Base-by-base conservation (phyloP, 2,113 vertebrate species). In the Petroica traversi region DNA sequence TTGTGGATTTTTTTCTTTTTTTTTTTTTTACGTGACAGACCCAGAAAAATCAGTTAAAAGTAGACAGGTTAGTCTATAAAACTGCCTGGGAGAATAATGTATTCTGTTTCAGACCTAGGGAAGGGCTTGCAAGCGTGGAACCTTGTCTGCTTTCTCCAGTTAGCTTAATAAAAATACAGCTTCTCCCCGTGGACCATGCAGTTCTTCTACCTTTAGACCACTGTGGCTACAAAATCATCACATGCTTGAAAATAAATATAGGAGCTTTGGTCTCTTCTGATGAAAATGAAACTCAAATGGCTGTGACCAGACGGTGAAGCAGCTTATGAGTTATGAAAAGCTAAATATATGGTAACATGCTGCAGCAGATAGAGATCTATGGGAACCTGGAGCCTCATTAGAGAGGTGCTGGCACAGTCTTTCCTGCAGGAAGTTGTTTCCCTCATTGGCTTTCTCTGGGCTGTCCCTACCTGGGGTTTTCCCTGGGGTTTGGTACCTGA, bases 61-160 rank as follows among this genome's bases (percentile, higher is more conserved):
- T 31, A 82, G 93, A 61, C 86, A 91, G 34, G 59, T 51, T 71
- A 74, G 78, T 88, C 93, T 76, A 93, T 90, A 96, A 95, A 95
- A 77, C 63, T 92, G 89, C 68, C 79, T 67, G 22, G 16, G 75
- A 93, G 34, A 89, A 92, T 72, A 81, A 94, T 74, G 40, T 51
- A 85, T 95, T 93, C 58, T 34, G 61, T 43, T 91, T 83, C 75
- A 94, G 89, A 88, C 61, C 51, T 71, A 62, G 84, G 55, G 55
- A 93, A 86, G 55, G 78, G 38, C 38, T 88, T 61, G 63, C 51
- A 82, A 95, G 63, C 82, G 78, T 79, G 62, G 92, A 94, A 93
- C 71, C 63, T 88, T 4, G 0, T 83, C 71, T 93, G 66, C 78
- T 88, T 93, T 88, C 73, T 88, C 78, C 13, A 13, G 75, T 88